Evolutionary conservation across 2,797 vertebrate genomes (phyloP), one percentile per base, ranked within the genome.

Genomic region (Diglossa cyanea): DNA sequence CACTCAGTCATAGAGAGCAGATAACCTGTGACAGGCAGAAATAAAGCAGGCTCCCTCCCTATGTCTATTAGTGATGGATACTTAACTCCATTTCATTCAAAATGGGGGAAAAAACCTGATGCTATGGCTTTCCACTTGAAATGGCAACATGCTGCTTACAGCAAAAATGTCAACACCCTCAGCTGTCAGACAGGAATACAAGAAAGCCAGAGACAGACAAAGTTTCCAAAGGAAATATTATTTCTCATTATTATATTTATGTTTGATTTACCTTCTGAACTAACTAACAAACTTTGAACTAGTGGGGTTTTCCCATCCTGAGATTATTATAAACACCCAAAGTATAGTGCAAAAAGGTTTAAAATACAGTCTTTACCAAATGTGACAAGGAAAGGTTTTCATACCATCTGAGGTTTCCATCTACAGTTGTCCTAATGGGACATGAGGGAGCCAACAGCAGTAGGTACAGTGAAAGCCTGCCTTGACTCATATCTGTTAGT

Each of bases 31-130:
- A 89, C 39, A 92, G 87, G 26, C 85, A 74, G 85, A 78, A 90
- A 91, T 40, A 58, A 82, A 45, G 50, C 77, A 94, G 79, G 76
- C 50, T 88, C 58, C 68, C 76, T 91, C 67, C 54, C 37, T 60
- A 25, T n/a, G 65, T 65, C 72, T 72, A 10, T 71, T 70, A 77
- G 73, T 57, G 86, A 90, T 0, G 1, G 85, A 72, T 68, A 72
- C 33, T 93, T 92, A 93, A 77, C 81, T 91, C 70, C 16, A 50
- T 90, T 90, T 88, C 76, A 63, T 58, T 86, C 73, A 61, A 86
- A 95, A 94, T 9, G 25, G 76, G 76, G 65, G 86, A 76, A 88
- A 88, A 47, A 88, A 60, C 15, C 18, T 47, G 61, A 91, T 90
- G 61, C 63, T 79, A n/a, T 13, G 39, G 70, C 19, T 92, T 95